These are phyloP conservation scores for Actinostola sp. DNA, from an alignment of 92 coral and sea anemone species.

Conservation along the genomic window DNA sequence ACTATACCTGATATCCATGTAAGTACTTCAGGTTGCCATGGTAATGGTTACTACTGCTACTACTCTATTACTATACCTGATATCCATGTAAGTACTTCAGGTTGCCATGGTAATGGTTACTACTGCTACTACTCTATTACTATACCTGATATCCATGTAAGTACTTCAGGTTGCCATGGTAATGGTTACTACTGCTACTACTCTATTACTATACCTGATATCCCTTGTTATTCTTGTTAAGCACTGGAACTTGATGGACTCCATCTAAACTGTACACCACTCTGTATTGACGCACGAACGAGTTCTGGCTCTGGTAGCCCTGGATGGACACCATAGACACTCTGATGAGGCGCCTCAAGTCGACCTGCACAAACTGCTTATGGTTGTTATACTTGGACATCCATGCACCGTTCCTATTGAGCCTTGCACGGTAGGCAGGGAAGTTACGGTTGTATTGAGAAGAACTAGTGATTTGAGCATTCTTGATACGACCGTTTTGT, in stretches of 20 bases:
- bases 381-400: conserved; percentile 80
- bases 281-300: conserved; percentile 67
- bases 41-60: too few relatives aligned
- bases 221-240: conserved; percentile 17
- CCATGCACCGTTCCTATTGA: conserved; percentile 80
- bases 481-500: conserved; percentile 76
- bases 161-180: too few relatives aligned
- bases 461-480: conserved; percentile 69
- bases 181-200: not conserved
- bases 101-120: too few relatives aligned
- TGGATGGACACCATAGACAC: conserved; percentile 81
- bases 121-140: too few relatives aligned
- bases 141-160: too few relatives aligned
- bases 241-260: conserved; percentile 62
- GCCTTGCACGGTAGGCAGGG: conserved; percentile 71
- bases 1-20: too few relatives aligned
- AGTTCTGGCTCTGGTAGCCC: conserved; percentile 67
- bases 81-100: too few relatives aligned
- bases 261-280: conserved; percentile 74
- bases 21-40: too few relatives aligned
- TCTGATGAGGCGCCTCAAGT: conserved; percentile 62
- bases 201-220: conserved; percentile 11
- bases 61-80: too few relatives aligned
- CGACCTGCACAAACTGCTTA: conserved; percentile 83
- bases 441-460: conserved; percentile 69